Conservation (phyloP, 2,797 vertebrate species). For the Thripadectes ignobilis region DNA sequence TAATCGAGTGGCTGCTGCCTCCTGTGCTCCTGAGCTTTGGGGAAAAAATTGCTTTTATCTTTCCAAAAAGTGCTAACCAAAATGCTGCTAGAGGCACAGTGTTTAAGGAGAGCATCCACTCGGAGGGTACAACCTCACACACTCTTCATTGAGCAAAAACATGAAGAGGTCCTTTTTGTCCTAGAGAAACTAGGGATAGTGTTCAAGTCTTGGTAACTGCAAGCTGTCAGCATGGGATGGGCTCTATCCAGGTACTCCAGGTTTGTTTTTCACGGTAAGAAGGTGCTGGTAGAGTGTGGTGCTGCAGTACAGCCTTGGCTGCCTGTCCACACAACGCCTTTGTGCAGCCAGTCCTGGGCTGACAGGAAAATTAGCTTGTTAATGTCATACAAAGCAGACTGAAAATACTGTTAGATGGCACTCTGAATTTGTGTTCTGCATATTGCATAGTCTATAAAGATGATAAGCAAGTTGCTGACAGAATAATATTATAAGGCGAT, state of each 20-base stretch:
- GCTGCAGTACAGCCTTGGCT: background rate
- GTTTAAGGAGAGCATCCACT: background rate
- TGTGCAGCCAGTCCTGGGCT: background rate
- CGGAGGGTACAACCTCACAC: background rate
- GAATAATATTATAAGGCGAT: slow-evolving; percentile 72
- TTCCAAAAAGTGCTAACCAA: background rate
- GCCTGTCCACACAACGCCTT: background rate
- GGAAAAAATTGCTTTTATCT: background rate
- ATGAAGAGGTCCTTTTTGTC: background rate
- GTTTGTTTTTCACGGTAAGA: background rate
- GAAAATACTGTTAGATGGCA: slow-evolving; percentile 50
- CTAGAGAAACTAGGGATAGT: background rate
- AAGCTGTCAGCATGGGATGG: background rate
- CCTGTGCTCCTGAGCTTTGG: background rate
- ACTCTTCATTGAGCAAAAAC: background rate
- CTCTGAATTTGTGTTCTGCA: slow-evolving; percentile 59
- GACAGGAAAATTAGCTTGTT: slow-evolving; percentile 1
- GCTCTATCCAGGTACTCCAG: background rate
- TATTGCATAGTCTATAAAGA: slow-evolving; percentile 63
- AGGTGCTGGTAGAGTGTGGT: background rate
- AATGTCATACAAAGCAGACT: background rate
- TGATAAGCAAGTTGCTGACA: slow-evolving; percentile 73
- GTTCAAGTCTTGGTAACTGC: background rate
- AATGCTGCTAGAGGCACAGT: background rate
- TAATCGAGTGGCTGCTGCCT: background rate